Evolutionary conservation across 2,888 invertebrate genomes (phyloP).

Genomic region (Buathra laborator): DNA sequence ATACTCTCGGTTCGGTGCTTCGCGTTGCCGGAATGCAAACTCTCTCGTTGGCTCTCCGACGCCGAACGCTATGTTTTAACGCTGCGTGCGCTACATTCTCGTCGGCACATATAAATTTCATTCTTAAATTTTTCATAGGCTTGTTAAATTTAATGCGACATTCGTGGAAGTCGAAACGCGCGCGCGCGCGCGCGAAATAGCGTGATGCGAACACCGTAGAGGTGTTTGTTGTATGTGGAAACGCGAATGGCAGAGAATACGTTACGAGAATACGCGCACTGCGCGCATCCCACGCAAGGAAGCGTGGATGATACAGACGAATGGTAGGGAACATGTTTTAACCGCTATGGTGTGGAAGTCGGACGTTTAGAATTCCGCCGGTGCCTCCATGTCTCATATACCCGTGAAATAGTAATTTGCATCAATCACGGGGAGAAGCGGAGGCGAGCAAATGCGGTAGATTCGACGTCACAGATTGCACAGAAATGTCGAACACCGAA

Average conservation of each 20-base stretch:
- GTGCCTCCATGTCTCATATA: neutral
- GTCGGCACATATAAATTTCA: neutral
- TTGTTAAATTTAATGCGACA: conserved; percentile 45
- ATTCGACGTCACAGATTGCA: conserved; percentile 23
- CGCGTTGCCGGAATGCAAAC: conserved; percentile 3
- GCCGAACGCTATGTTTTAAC: too few relatives aligned
- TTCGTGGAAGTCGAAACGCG: conserved; percentile 29
- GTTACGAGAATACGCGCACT: neutral
- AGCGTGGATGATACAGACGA: neutral
- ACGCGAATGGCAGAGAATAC: neutral
- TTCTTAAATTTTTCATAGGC: conserved; percentile 30
- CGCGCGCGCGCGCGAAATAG: neutral
- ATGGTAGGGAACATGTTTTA: neutral
- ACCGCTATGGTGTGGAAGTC: neutral
- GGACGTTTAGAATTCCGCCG: too few relatives aligned
- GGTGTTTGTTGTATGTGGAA: neutral
- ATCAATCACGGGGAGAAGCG: conserved; percentile 30
- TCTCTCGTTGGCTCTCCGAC: neutral
- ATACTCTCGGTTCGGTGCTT: conserved; percentile 19
- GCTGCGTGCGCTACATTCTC: too few relatives aligned
- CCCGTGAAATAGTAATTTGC: neutral
- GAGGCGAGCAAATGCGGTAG: neutral
- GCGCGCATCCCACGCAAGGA: neutral
- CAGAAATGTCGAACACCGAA: conserved; percentile 14
- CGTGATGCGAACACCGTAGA: too few relatives aligned